Conservation (phyloP, 2,113 vertebrate genomes). For the Laterallus jamaicensis region DNA sequence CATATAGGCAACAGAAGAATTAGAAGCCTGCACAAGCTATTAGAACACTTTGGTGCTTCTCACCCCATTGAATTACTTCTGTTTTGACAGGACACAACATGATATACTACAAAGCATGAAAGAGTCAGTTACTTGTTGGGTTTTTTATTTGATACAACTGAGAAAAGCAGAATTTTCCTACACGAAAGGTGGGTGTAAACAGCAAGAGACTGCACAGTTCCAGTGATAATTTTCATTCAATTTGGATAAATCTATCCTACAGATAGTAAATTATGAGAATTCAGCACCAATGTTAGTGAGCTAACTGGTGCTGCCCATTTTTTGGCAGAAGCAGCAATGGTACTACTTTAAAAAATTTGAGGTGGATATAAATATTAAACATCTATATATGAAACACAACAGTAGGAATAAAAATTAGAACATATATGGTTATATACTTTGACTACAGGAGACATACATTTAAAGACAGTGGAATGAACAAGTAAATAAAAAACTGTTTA, state of each 20-base stretch:
- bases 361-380: background rate
- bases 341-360: background rate
- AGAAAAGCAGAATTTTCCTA: background rate
- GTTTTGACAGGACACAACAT: background rate
- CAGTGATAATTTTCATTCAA: background rate
- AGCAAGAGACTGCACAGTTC: background rate
- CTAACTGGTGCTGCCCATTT: background rate
- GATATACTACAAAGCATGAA: background rate
- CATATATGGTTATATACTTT: background rate
- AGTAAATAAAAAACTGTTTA: background rate
- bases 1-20: background rate
- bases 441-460: background rate
- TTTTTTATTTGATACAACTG: background rate
- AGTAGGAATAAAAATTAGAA: background rate
- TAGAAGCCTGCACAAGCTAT: background rate
- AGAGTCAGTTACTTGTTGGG: accelerated
- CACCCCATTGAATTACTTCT: background rate
- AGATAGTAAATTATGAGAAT: background rate
- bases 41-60: background rate
- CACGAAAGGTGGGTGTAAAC: background rate
- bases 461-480: background rate
- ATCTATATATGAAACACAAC: background rate
- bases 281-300: background rate
- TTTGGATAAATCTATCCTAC: background rate
- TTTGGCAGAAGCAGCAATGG: background rate